Percentiles rank a stretch among this genome's conserved stretches.
Conservation (phyloP, 2,888 invertebrate genomes). For the Heliconius aoede region DNA sequence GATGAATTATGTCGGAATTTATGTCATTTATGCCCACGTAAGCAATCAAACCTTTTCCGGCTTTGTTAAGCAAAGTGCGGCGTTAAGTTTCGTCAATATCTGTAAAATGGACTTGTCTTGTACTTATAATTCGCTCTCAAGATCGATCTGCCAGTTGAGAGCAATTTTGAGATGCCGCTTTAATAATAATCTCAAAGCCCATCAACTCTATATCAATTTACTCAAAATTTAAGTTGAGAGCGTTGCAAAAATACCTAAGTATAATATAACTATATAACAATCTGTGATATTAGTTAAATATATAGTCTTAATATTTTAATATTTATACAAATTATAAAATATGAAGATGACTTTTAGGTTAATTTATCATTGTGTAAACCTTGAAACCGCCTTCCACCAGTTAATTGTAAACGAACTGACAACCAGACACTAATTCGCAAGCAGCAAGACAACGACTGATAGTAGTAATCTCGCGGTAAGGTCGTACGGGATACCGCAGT, state of each 20-base stretch:
- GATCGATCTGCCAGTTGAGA: no score
- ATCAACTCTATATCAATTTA: no score
- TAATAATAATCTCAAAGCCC: no score
- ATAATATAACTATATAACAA: no score
- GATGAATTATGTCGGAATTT: not conserved
- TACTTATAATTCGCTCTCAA: no score
- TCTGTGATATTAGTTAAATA: not conserved
- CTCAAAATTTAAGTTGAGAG: no score
- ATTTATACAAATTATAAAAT: not conserved
- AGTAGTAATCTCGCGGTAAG: not conserved
- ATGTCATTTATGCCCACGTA: not conserved
- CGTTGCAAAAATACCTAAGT: no score
- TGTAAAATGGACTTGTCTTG: no score
- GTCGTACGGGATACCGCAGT: slow-evolving; percentile 4
- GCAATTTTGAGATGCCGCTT: no score
- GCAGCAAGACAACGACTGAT: not conserved
- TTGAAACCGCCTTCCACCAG: slow-evolving; percentile 11
- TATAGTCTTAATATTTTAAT: no score
- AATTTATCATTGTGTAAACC: slow-evolving; percentile 17
- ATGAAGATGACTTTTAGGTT: not conserved
- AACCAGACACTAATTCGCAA: slow-evolving; percentile 10
- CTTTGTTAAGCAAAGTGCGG: not conserved
- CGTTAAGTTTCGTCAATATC: no score
- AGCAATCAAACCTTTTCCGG: not conserved
- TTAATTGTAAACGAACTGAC: not conserved